Conservation (phyloP, 2,888 invertebrate genomes). For the Microdon myrmicae region DNA sequence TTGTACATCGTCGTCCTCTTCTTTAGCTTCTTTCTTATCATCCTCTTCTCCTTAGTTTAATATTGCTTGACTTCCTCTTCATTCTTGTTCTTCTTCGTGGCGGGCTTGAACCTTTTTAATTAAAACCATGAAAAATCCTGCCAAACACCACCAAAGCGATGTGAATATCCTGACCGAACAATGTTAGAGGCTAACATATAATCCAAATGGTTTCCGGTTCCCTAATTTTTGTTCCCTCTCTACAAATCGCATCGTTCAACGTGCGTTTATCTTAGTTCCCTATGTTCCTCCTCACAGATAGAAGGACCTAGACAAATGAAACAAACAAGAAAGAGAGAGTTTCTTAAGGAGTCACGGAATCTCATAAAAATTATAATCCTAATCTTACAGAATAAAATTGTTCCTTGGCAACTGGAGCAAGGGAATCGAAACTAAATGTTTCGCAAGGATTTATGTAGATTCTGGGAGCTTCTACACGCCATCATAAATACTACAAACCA, state of each 20-base stretch:
- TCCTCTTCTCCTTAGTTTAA: not conserved
- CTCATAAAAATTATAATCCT: constrained; percentile 36
- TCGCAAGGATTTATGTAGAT: constrained; percentile 7
- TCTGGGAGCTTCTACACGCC: too few species aligned
- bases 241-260: too few species aligned
- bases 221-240: constrained; percentile 6
- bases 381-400: constrained; percentile 14
- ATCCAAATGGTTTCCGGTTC: constrained; percentile 36
- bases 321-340: not conserved
- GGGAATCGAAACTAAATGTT: constrained; percentile 12
- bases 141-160: too few species aligned
- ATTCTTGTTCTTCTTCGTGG: constrained; percentile 5
- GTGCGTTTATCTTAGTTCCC: too few species aligned
- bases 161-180: too few species aligned
- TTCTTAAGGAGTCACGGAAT: constrained; percentile 32
- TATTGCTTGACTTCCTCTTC: constrained; percentile 2
- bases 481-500: too few species aligned
- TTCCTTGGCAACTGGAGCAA: constrained; percentile 3
- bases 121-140: constrained; percentile 38
- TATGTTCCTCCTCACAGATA: too few species aligned
- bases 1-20: too few species aligned
- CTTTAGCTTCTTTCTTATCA: constrained; percentile 24
- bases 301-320: constrained; percentile 6
- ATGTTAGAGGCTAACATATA: constrained; percentile 15
- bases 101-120: constrained; percentile 34